Evolutionary conservation across 2,888 invertebrate genomes (phyloP).

Genomic region (Nymphalis urticae): DNA sequence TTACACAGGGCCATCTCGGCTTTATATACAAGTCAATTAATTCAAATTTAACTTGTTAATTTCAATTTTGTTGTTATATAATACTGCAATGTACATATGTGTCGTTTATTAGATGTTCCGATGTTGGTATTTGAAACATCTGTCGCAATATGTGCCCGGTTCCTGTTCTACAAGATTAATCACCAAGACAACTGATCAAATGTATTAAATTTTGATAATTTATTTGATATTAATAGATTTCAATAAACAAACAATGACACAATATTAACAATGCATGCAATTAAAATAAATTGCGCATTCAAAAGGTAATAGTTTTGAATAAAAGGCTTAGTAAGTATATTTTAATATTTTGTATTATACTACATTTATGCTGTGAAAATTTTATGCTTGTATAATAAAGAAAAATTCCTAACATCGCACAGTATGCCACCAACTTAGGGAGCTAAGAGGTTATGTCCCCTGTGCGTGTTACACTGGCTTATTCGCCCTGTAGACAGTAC

Average conservation of each 20-base stretch:
- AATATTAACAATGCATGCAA: neutral
- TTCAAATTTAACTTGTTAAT: neutral
- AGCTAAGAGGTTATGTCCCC: no score
- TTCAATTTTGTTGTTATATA: neutral
- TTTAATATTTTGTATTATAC: no score
- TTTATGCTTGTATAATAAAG: no score
- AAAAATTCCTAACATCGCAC: no score
- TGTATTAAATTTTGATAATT: neutral
- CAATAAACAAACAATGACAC: neutral
- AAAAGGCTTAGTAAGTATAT: no score
- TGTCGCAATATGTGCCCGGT: conserved; percentile 3
- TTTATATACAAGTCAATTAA: neutral
- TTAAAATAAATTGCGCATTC: neutral
- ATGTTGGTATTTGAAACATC: conserved; percentile 6
- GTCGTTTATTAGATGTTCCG: conserved; percentile 53
- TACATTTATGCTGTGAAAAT: no score
- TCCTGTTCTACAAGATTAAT: conserved; percentile 3
- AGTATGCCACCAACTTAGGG: no score
- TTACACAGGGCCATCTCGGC: no score
- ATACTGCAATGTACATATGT: conserved; percentile 19
- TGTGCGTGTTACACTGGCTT: no score
- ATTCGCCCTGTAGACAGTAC: no score
- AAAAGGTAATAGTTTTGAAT: neutral
- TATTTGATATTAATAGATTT: neutral
- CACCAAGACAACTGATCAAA: conserved; percentile 1